Evolutionary conservation across 1,140 invertebrate species (phyloP).

Genomic region (Megalonaias nervosa): DNA sequence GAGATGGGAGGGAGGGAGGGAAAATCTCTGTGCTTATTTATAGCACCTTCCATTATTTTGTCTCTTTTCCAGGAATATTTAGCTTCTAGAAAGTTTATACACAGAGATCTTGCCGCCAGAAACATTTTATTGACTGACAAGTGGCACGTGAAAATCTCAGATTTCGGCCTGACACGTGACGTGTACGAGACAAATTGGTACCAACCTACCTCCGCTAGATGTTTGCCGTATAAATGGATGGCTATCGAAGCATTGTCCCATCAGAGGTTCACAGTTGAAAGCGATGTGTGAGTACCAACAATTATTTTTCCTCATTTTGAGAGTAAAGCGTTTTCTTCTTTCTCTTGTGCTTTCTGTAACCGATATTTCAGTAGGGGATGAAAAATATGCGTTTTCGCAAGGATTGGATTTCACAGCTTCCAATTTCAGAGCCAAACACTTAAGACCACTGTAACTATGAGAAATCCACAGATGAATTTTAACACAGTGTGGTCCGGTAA

Average conservation of each 20-base stretch:
- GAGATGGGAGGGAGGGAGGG: too few relatives aligned
- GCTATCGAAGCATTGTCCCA: constrained; percentile 71
- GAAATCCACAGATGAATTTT: too few relatives aligned
- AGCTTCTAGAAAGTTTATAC: constrained; percentile 58
- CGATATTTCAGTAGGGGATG: too few relatives aligned
- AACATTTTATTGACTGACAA: constrained; percentile 92
- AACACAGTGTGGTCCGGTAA: too few relatives aligned
- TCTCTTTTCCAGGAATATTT: constrained; percentile 63
- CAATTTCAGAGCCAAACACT: too few relatives aligned
- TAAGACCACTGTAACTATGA: too few relatives aligned
- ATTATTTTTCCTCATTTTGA: too few relatives aligned
- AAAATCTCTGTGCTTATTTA: not conserved
- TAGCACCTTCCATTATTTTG: not conserved
- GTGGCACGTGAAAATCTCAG: constrained; percentile 77
- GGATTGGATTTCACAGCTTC: too few relatives aligned
- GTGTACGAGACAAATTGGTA: constrained; percentile 71
- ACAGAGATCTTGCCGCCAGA: constrained; percentile 89
- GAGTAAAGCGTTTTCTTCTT: too few relatives aligned
- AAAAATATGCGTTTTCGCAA: too few relatives aligned
- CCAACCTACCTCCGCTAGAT: constrained; percentile 61
- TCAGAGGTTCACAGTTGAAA: constrained; percentile 69
- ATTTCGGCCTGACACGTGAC: constrained; percentile 74
- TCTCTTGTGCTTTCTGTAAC: too few relatives aligned
- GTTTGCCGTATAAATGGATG: constrained; percentile 73
- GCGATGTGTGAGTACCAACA: constrained; percentile 73